Evolutionary conservation across 1,140 invertebrate genomes (phyloP), one percentile per base, ranked within the genome.

Genomic region (Sarcophaga peregrina): DNA sequence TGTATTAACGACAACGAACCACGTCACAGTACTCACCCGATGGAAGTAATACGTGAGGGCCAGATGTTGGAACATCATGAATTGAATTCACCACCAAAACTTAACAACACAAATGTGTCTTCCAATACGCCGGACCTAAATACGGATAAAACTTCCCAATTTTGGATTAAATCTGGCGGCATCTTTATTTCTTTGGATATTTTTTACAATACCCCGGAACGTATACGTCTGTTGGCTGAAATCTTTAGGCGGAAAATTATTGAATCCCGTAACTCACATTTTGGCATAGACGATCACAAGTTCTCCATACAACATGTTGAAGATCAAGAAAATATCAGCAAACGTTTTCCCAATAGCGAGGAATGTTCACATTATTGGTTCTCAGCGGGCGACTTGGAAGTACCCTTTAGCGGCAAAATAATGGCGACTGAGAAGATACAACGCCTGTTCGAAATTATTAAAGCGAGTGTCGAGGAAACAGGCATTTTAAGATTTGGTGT

Each of bases 331-430:
- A 50, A 78, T 25, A 83, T 84, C 0, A 48, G 80, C 8, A 84
- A 85, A 25, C 83, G 85, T 17, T 84, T 86, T 10, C 85, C 88
- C 2, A 85, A 82, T n/a, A 83, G 75, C 0, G 85, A 88, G 82
- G 87, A 85, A 13, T 86, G 85, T 83, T 89, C 88, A 0, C 87
- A 90, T 17, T 90, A 90, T 72, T 90, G 88, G 88, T 90, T 90
- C 50, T 86, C 87, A 72, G 86, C 85, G 48, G 88, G 88, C 4
- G 88, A 90, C 81, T 58, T 90, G 62, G 86, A 87, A 0, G 86
- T 90, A 78, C 88, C 88, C 1, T 90, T 90, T 48, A 86, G 84
- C 13, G 88, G 88, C 46, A 86, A 88, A 25, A 82, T 82, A 46
- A 83, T 89, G 54, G 9, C 84, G 0, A 37, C 75, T 17, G 86